Evolutionary conservation across 2,113 vertebrate genomes (phyloP), one percentile per base, ranked within the genome.

Genomic region (Numenius arquata): DNA sequence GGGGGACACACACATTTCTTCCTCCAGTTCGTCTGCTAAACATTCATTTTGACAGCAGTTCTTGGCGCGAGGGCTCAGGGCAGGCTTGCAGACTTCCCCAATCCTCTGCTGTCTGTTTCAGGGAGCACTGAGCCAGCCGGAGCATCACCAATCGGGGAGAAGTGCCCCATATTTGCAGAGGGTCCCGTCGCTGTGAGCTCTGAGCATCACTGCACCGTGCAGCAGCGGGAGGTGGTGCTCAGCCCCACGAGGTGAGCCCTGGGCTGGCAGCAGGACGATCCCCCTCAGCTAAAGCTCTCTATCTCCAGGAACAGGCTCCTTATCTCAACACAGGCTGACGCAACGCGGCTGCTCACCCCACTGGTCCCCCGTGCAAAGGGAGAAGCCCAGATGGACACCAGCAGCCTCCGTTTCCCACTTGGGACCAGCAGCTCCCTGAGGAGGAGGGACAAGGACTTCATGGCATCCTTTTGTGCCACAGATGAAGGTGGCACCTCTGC

Each of bases 71-170:
- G 73, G 47, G 40, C 43, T 74, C 80, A 7, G 56, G 22, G 15
- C 6, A 5, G 45, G 34, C n/a, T 63, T n/a, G 36, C 61, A 65
- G 79, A 18, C 45, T 65, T 85, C 58, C 43, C 52, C 74, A 72
- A 3, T 2, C 1, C 34, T 34, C 40, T 0, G 1, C 17, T 43
- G 30, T 43, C 32, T 2, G 3, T 23, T 70, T n/a, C 4, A 3
- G 66, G 68, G 71, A 13, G 41, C 65, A 12, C 11, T 0, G 0
- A 67, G 48, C 17, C 32, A 30, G 4, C 3, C 4, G 2, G 43
- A 58, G 25, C 53, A 36, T 74, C 74, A 29, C 47, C 6, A 4
- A 22, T 5, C 40, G 43, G 70, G 74, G 38, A 87, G 18, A 45
- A 91, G 45, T 1, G 2, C 17, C 73, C 41, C 11, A 0, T 5